phyloP scores from a whole-genome alignment of 2,797 vertebrate species.

The Coccyzus lansbergi region DNA sequence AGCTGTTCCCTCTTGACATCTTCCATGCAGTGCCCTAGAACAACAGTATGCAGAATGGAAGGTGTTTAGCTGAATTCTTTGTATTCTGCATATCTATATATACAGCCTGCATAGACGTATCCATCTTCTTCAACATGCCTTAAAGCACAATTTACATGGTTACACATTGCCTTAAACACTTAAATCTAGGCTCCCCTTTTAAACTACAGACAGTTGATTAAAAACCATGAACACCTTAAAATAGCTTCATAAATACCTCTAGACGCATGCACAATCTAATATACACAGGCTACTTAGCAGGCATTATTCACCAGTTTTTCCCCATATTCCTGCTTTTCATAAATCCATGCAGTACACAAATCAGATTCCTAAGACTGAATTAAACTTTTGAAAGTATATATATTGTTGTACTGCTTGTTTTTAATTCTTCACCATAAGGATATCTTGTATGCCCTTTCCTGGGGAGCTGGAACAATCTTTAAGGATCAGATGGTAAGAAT shows the following conservation, averaged over 20 bases:
- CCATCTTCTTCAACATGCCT: accelerated
- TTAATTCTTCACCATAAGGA: neutral
- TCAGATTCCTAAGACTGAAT: neutral
- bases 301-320: neutral
- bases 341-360: neutral
- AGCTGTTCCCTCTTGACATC: neutral
- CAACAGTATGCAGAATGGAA: neutral
- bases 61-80: neutral
- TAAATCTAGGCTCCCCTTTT: neutral
- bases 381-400: neutral
- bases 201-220: neutral
- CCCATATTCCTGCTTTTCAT: neutral
- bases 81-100: neutral
- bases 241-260: neutral
- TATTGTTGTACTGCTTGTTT: neutral
- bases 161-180: neutral
- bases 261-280: neutral
- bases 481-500: neutral
- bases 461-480: neutral
- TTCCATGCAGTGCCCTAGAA: neutral
- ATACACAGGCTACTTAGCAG: neutral
- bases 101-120: neutral
- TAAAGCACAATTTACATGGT: neutral
- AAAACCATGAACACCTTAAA: neutral
- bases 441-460: neutral